A percentile compares a stretch with the other conserved stretches of the same genome.
These are phyloP conservation scores for Pristionchus maxplancki DNA, from an alignment of 2,888 invertebrate genomes.

Conservation along the genomic window DNA sequence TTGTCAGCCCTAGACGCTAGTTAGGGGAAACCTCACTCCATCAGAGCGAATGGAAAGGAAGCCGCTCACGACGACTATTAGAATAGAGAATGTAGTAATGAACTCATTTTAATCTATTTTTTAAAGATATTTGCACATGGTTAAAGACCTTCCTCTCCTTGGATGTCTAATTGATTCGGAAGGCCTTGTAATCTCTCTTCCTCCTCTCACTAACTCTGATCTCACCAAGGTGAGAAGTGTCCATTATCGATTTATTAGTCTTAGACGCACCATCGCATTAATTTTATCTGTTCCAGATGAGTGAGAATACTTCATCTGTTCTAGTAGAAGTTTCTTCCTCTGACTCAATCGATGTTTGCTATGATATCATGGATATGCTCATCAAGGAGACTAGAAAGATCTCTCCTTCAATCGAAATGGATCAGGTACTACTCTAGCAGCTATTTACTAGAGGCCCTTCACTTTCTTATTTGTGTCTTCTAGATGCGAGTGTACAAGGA, in stretches of 20 bases:
- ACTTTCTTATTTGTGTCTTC: background rate
- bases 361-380: constrained; percentile 51
- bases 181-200: constrained; percentile 87
- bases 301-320: constrained; percentile 59
- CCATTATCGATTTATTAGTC: background rate
- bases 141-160: constrained; percentile 86
- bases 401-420: constrained; percentile 29
- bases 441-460: background rate
- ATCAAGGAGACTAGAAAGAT: constrained; percentile 10
- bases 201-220: constrained; percentile 90
- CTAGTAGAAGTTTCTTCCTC: constrained; percentile 64
- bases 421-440: constrained; percentile 24
- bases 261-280: background rate
- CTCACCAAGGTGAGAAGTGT: constrained; percentile 84
- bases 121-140: constrained; percentile 85
- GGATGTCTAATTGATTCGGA: constrained; percentile 85
- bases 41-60: too few species aligned
- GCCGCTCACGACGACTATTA: too few species aligned
- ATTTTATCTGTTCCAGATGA: constrained; percentile 57
- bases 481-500: constrained; percentile 44
- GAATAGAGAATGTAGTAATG: too few species aligned
- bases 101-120: constrained; percentile 52
- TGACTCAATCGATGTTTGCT: constrained; percentile 61
- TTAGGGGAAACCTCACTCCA: too few species aligned
- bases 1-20: too few species aligned